These are phyloP conservation scores for Calephelis virginiensis DNA, from an alignment of 1,140 invertebrate species.

Conservation along the genomic window DNA sequence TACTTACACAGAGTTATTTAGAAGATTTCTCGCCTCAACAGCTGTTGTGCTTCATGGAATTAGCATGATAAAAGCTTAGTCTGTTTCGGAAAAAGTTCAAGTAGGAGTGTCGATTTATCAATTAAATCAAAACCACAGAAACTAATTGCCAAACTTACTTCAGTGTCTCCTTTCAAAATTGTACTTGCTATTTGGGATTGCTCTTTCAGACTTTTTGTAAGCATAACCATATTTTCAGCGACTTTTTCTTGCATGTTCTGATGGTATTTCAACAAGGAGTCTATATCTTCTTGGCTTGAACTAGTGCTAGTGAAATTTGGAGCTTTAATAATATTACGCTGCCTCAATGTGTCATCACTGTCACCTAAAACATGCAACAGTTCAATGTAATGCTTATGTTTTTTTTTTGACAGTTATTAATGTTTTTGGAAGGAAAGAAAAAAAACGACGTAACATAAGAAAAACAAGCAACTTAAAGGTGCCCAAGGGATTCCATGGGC, in stretches of 20 bases:
- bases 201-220: conserved; percentile 93
- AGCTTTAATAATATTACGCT: conserved; percentile 72
- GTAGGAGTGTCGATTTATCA: too few species aligned
- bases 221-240: conserved; percentile 94
- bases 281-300: conserved; percentile 83
- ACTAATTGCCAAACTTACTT: conserved; percentile 75
- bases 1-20: too few species aligned
- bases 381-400: neutral
- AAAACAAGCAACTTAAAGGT: too few species aligned
- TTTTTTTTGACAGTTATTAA: too few species aligned
- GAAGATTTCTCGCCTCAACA: too few species aligned
- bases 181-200: conserved; percentile 90
- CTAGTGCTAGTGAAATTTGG: conserved; percentile 67
- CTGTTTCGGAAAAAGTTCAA: too few species aligned
- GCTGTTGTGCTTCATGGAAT: too few species aligned
- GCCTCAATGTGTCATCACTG: conserved; percentile 61
- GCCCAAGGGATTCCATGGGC: too few species aligned
- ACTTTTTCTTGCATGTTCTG: conserved; percentile 94
- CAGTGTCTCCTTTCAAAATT: conserved; percentile 92
- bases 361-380: conserved; percentile 46
- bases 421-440: too few species aligned
- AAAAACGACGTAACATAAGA: too few species aligned
- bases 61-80: too few species aligned
- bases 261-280: conserved; percentile 90
- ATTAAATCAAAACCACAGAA: too few species aligned